Base-by-base conservation (phyloP, 2,888 invertebrate genomes). In the Andrena fulva region DNA sequence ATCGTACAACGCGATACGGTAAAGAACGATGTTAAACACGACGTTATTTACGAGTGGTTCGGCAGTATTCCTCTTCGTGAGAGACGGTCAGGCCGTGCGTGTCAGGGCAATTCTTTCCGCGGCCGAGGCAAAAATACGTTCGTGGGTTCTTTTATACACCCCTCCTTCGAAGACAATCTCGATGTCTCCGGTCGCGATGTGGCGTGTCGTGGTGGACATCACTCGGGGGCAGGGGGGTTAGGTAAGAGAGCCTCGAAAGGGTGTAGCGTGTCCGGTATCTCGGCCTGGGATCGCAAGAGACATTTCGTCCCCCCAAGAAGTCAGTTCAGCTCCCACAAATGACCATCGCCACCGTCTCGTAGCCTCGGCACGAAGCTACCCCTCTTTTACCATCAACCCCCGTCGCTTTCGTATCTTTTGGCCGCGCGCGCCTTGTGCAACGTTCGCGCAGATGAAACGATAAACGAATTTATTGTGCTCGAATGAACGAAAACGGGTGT, bases 211-310 rank as follows among this genome's bases (percentile, higher is more conserved):
- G 85, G 87, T 87, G 90, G 89, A 90, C 92, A 92, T 91, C 91
- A 90, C 89, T 87, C 78, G 84, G 71, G 7, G 71, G 42, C 42
- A 42, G 42, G 42, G 71, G 42, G 59, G 42, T 33, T 27, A 62
- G 59, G 68, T 31, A 50, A 80, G 80, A 82, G 84, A 77, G 77
- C 66, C 84, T 82, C 79, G 79, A 79, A 75, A 81, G 86, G 90
- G 87, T 86, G 86, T 93, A 90, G 94, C 94, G 94, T 94, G 94
- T 93, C 92, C 92, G 92, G 92, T 94, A 94, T 94, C 94, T 92
- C 84, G 84, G 82, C 75, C 86, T 87, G 91, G 92, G 92, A 94
- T 94, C 94, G 90, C 92, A 87, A 91, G 93, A 93, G 93, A 94
- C 94, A 93, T 94, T 94, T 94, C 92, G 93, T 92, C 90, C 90